Base-by-base conservation (phyloP, 2,113 vertebrate species). In the Bubo scandiacus region DNA sequence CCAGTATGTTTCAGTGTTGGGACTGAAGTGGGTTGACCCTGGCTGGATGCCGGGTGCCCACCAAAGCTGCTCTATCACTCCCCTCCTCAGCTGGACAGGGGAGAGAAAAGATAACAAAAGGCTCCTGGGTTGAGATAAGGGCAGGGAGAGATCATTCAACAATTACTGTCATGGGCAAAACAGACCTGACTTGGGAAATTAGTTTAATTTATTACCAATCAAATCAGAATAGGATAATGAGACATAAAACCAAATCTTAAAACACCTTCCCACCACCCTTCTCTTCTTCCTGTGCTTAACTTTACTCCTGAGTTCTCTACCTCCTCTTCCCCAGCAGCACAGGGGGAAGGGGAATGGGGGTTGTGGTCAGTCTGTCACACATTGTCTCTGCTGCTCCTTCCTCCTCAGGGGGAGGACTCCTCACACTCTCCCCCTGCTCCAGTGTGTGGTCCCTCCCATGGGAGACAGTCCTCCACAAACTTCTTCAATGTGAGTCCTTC, bases 121-220 rank as follows among this genome's bases (percentile, higher is more conserved):
- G 5, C 22, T 62, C 3, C 1, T 62, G 36, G 29, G 22, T 40
- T 0, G 1, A 65, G n/a, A 20, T 34, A 27, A 27, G 52, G 65
- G 11, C 43, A 49, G 40, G 45, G n/a, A 49, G 23, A n/a, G 29
- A 34, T 84, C n/a, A 9, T 10, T 73, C 12, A 11, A 34, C 21
- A 47, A 3, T 8, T 36, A 18, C 15, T 23, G 6, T 55, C 68
- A 17, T 23, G 22, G 47, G n/a, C 22, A 42, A 47, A 66, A 54
- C 52, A 42, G 59, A 27, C 23, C 49, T 2, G 17, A 19, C 23
- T 27, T 68, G 32, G 42, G n/a, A 63, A 63, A 42, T 42, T 42
- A 26, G 4, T 51, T 42, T 65, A 18, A 5, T 57, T 77, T 40
- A 15, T 58, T 12, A 58, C 14, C 29, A 59, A 34, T 51, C 57